Conservation (phyloP, 2,797 vertebrate species). For the Chelonia mydas region DNA sequence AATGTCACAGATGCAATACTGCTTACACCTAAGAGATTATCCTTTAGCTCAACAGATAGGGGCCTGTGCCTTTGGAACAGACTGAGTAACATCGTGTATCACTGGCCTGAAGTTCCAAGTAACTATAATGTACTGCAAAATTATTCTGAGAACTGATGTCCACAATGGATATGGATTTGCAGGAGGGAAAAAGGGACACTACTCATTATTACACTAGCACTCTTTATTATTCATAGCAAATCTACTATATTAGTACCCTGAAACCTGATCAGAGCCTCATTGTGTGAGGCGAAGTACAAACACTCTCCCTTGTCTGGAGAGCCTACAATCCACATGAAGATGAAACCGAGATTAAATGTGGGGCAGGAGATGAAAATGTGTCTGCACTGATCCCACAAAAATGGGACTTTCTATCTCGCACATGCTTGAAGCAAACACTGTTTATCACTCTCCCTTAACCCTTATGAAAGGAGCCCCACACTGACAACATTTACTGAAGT, state of each 20-base stretch:
- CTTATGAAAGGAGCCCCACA: background rate
- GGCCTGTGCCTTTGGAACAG: background rate
- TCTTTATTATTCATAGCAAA: background rate
- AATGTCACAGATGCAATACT: background rate
- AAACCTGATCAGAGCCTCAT: background rate
- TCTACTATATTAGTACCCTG: background rate
- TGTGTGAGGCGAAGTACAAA: background rate
- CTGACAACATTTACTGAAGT: background rate
- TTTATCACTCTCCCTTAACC: background rate
- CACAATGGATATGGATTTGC: background rate
- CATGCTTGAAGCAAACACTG: background rate
- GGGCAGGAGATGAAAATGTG: background rate
- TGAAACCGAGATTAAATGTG: background rate
- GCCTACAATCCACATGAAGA: background rate
- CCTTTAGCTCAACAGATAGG: background rate
- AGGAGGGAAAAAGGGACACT: background rate
- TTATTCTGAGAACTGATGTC: background rate
- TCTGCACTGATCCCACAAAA: background rate
- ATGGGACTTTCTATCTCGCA: rapidly evolving
- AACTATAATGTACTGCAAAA: background rate
- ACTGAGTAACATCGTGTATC: background rate
- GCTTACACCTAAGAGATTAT: background rate
- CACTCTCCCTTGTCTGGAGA: background rate
- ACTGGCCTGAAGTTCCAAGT: background rate
- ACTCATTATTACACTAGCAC: background rate